Evolutionary conservation across 2,113 vertebrate species (phyloP), one percentile per base, ranked within the genome.

Genomic region (Amblyopsis rosae): DNA sequence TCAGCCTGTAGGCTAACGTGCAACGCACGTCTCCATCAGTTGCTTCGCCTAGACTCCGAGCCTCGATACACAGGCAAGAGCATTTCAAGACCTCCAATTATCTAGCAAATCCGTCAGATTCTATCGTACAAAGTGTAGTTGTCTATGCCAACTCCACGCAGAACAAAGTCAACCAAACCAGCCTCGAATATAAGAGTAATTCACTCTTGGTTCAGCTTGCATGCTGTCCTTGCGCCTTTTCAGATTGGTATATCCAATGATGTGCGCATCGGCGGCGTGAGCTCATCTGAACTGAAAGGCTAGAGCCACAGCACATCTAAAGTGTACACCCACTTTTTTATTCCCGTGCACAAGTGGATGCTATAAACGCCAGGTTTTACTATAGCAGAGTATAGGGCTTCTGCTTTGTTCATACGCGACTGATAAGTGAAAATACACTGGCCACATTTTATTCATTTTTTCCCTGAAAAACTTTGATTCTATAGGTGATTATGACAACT

Each of bases 241-340:
- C 83, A 89, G 75, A 81, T 78, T 88, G 87, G 83, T 79, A 62
- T 49, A 72, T 82, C 77, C 83, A 81, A 61, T 84, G 82, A 81
- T 82, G 81, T 84, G 89, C 81, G 88, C 84, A 80, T 87, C 84
- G 83, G 86, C 88, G 70, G 72, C 49, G 84, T 85, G 88, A 91
- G 90, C 89, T 91, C 90, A 79, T 88, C 87, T 79, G 75, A 89
- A 75, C 79, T 60, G 70, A 78, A 73, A 74, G 81, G 55, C 77
- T 46, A 46, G 73, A 72, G 82, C 76, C 82, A 82, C 86, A 66
- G 77, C 83, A 75, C 81, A 85, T 81, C 75, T 82, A 76, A 69
- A 77, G 62, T 65, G 80, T 85, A 88, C 89, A 88, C 87, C 84
- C 85, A 82, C 81, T 59, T 72, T 66, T 67, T 60, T 71, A 58